Evolutionary conservation across 2,797 vertebrate species (phyloP), one percentile per base, ranked within the genome.

Genomic region (Balearica regulorum): DNA sequence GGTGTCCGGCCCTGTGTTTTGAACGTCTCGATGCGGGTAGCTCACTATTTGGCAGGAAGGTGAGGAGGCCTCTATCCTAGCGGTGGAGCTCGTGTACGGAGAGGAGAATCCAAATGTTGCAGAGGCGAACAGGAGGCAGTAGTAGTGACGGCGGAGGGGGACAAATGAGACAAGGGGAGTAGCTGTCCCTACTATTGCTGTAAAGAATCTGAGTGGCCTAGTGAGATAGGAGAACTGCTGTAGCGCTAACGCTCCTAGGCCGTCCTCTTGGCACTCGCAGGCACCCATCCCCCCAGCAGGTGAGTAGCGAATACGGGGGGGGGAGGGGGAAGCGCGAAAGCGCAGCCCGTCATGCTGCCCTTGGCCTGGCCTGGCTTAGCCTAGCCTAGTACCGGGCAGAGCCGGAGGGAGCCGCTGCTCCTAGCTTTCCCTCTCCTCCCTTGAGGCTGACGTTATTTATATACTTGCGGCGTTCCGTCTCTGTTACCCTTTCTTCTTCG

Each of bases 11-110:
- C 79, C 68, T 72, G 48, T 87, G 90, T 92, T 95, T 94, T 94
- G 95, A 96, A 94, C 49, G 83, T 79, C 64, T 95, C 58, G 77
- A 86, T 96, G 90, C 55, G 82, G 95, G 6, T 5, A 76, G 95
- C 76, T 97, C 97, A 96, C 91, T 96, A 97, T 97, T 96, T 97
- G 96, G 97, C 97, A 97, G 96, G 97, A 97, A 97, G 93, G 94
- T 90, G 91, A 95, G 68, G 79, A 95, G 94, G 93, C 91, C 91
- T 96, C 49, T 89, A 54, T 70, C 26, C 82, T 91, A 79, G 54
- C 25, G 29, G 78, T 37, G 21, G 58, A 93, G 62, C 31, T 89
- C 10, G 46, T 39, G 68, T 80, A 60, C 26, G 26, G 61, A 73
- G 75, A 87, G 89, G 43, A 61, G 61, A 79, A 64, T 95, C 82